Base-by-base conservation (phyloP, 2,113 vertebrate species). In the Suricata suricatta region DNA sequence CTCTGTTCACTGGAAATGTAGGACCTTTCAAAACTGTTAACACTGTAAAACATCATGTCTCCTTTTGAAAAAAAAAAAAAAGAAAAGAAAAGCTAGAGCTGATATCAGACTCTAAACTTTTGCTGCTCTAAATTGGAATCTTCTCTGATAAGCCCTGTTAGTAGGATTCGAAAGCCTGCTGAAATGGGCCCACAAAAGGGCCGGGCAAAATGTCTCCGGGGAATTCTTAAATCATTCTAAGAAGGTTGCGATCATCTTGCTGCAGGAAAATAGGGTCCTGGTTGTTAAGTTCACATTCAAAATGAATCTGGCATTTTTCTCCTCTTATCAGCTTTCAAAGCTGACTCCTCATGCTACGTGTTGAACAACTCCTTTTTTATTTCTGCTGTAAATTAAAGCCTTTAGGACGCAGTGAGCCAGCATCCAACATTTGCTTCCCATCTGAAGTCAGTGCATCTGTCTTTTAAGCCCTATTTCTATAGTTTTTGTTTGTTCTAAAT, bases 201-300 rank as follows among this genome's bases (percentile, higher is more conserved):
- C 57, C 6, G 83, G 86, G 97, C 91, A 96, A 93, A 98, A 95
- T 68, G 96, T 93, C 98, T 96, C 88, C 33, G 16, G 96, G 97
- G 98, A 98, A 97, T 98, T 98, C 98, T 98, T 98, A 98, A 98
- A 98, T 97, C 98, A 98, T 98, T 98, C 96, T 88, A 92, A 97
- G 97, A 98, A 97, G 98, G 96, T 97, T 97, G 79, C 15, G 68
- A 81, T 96, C 93, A 94, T 91, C 96, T 97, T 94, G 96, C 93
- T 82, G 86, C 14, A 64, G 92, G 90, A 94, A 98, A 98, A 98
- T 98, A 98, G 97, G 90, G 97, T 97, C 95, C 89, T 90, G 87
- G 84, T 96, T 97, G 97, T 98, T 97, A 98, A 98, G 97, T 98
- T 98, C 98, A 98, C 97, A 98, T 98, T 98, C 97, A 98, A 98